These are phyloP conservation scores for Chrysopilus asiliformis DNA, from an alignment of 2,888 invertebrate species.

Conservation along the genomic window DNA sequence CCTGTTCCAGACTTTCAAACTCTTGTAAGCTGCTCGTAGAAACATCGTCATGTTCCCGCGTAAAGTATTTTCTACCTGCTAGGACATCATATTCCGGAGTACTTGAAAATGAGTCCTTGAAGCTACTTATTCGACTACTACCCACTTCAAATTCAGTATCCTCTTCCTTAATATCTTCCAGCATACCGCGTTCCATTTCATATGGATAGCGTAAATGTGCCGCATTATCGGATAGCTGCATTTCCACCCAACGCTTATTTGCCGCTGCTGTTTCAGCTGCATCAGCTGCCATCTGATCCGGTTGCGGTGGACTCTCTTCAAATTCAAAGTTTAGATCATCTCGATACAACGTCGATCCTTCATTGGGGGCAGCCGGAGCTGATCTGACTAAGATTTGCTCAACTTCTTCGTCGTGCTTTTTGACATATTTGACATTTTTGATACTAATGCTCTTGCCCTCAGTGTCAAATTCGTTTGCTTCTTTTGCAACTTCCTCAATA, in stretches of 20 bases:
- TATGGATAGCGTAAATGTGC: slow-evolving; percentile 53
- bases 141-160: slow-evolving; percentile 82
- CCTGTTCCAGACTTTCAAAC: slow-evolving; percentile 82
- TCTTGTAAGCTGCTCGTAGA: slow-evolving; percentile 89
- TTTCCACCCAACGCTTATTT: slow-evolving; percentile 79
- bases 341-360: slow-evolving; percentile 43
- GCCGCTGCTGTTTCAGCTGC: slow-evolving; percentile 57
- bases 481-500: slow-evolving; percentile 76
- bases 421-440: slow-evolving; percentile 39
- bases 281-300: slow-evolving; percentile 37
- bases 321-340: slow-evolving; percentile 54
- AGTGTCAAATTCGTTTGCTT: slow-evolving; percentile 68
- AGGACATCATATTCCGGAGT: slow-evolving; percentile 84
- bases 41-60: slow-evolving; percentile 78
- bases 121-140: slow-evolving; percentile 53
- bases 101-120: slow-evolving; percentile 80
- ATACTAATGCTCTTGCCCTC: slow-evolving; percentile 73
- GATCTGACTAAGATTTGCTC: slow-evolving; percentile 57
- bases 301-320: slow-evolving; percentile 49
- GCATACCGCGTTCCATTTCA: slow-evolving; percentile 67
- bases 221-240: slow-evolving; percentile 55
- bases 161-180: slow-evolving; percentile 88
- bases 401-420: slow-evolving; percentile 54
- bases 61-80: slow-evolving; percentile 69
- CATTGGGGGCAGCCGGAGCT: slow-evolving; percentile 48